These are phyloP conservation scores for Nixonia krombeini DNA, from an alignment of 1,140 invertebrate species.

Conservation along the genomic window DNA sequence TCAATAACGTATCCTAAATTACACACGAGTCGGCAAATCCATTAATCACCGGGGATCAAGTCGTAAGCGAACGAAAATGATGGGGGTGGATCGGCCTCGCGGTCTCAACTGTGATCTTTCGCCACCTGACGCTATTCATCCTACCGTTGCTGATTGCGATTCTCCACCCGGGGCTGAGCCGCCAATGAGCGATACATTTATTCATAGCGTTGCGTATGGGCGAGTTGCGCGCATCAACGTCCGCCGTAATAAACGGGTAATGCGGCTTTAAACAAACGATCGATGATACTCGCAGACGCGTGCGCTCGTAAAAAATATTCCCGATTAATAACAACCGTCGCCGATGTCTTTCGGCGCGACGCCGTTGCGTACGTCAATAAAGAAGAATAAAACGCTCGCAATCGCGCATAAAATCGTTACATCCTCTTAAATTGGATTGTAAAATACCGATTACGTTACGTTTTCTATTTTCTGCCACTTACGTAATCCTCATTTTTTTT, in stretches of 20 bases:
- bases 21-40: conserved; percentile 39
- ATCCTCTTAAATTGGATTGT: no score
- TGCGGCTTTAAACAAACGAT: conserved; percentile 33
- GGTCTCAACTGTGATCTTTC: conserved; percentile 47
- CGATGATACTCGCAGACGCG: conserved; percentile 18
- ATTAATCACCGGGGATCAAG: conserved; percentile 44
- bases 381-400: no score
- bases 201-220: conserved; percentile 51
- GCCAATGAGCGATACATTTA: conserved; percentile 60
- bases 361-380: no score
- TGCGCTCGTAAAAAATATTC: conserved; percentile 21
- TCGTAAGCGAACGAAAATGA: conserved; percentile 37
- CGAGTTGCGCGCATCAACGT: conserved; percentile 31
- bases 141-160: conserved; percentile 55
- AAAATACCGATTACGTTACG: no score
- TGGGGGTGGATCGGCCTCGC: conserved; percentile 36
- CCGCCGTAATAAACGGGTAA: conserved; percentile 31
- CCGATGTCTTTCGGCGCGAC: not conserved
- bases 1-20: conserved; percentile 21
- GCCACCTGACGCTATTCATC: conserved; percentile 62
- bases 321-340: conserved; percentile 17
- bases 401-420: no score
- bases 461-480: no score
- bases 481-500: no score
- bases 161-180: conserved; percentile 48